Conservation (phyloP, 1,140 invertebrate species). For the Mactra quadrangularis region DNA sequence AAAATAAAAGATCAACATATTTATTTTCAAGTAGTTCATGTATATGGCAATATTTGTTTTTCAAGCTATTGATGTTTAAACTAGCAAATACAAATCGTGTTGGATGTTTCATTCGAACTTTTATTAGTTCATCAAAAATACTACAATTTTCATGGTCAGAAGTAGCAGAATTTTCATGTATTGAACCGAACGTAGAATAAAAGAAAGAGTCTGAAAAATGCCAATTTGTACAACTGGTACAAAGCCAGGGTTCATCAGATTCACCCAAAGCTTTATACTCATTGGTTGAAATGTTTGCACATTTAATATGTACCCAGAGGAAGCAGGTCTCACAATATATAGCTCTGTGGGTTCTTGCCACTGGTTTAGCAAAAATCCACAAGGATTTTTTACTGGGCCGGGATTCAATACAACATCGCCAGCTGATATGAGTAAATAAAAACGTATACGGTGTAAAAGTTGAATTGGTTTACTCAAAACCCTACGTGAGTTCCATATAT, state of each 20-base stretch:
- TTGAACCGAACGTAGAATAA: background rate
- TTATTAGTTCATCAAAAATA: slow-evolving; percentile 19
- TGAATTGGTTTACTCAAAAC: no score
- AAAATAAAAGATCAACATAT: slow-evolving; percentile 6
- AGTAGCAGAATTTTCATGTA: background rate
- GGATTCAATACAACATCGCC: no score
- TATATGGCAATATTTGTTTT: background rate
- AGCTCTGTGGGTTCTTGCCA: no score
- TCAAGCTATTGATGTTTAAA: slow-evolving; percentile 14
- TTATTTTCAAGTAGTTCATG: background rate
- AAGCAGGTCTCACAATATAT: background rate
- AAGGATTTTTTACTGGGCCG: no score
- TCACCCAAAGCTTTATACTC: background rate
- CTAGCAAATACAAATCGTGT: background rate
- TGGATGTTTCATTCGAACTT: background rate
- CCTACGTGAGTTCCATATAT: no score
- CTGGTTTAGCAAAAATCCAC: no score
- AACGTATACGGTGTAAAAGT: no score
- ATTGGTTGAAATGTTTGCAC: slow-evolving; percentile 20
- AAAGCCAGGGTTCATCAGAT: background rate
- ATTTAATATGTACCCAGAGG: slow-evolving; percentile 22
- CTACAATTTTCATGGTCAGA: background rate
- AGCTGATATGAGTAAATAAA: no score
- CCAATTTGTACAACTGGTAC: slow-evolving; percentile 7
- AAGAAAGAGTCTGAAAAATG: slow-evolving; percentile 34